A percentile compares a stretch with the other conserved stretches of the same genome.
Conservation (phyloP, 2,888 invertebrate genomes). For the Dryobotodes eremita region DNA sequence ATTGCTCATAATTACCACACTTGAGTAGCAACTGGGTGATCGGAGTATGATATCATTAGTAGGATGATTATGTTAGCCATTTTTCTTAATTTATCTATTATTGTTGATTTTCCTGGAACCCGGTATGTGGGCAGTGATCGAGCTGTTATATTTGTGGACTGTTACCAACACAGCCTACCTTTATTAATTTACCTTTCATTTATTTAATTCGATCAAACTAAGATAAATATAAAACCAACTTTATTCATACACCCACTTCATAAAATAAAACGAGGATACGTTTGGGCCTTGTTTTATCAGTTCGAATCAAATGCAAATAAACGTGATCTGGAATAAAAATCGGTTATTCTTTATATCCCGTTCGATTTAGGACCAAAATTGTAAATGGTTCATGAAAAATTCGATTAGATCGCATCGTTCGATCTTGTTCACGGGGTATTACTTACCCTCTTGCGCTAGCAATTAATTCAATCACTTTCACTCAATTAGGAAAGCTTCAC, state of each 20-base stretch:
- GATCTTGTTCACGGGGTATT: slow-evolving; percentile 75
- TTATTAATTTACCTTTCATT: slow-evolving; percentile 7
- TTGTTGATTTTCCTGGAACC: neutral
- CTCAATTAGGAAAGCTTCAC: slow-evolving; percentile 48
- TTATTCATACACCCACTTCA: neutral
- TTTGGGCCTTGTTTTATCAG: slow-evolving; percentile 56
- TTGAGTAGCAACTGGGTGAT: slow-evolving; percentile 5
- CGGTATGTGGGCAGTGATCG: slow-evolving; percentile 17
- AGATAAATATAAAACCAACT: neutral
- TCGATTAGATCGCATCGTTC: slow-evolving; percentile 77
- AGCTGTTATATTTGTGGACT: slow-evolving; percentile 22
- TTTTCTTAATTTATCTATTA: slow-evolving; percentile 29
- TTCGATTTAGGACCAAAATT: slow-evolving; percentile 70
- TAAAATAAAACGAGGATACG: neutral
- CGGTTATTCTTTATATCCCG: slow-evolving; percentile 63
- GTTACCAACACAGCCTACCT: neutral
- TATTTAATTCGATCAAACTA: neutral
- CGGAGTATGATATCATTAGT: slow-evolving; percentile 24
- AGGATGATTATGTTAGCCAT: neutral
- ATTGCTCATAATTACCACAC: slow-evolving; percentile 42
- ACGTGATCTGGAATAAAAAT: slow-evolving; percentile 71
- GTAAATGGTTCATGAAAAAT: slow-evolving; percentile 79
- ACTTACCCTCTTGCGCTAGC: slow-evolving; percentile 56
- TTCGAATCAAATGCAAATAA: slow-evolving; percentile 63
- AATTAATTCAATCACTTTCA: slow-evolving; percentile 58